Conservation (phyloP, 2,797 vertebrate genomes). For the Pteronotus mesoamericanus region DNA sequence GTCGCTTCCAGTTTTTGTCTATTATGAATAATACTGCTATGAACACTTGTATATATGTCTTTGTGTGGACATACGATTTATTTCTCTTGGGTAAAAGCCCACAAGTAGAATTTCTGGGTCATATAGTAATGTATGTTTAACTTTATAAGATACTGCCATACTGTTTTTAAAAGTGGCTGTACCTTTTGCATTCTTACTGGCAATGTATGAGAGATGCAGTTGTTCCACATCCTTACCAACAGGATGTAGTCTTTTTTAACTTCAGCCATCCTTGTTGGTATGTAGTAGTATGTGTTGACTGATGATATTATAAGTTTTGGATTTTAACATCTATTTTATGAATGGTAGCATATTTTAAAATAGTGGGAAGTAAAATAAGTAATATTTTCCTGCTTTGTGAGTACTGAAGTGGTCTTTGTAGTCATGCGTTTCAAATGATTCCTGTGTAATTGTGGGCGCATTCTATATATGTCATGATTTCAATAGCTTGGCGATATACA, state of each 20-base stretch:
- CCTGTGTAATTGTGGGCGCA: not conserved
- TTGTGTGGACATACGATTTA: not conserved
- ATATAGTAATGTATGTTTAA: not conserved
- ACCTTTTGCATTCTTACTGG: not conserved
- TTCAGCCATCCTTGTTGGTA: not conserved
- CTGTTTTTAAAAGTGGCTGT: not conserved
- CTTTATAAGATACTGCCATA: not conserved
- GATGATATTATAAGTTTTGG: not conserved
- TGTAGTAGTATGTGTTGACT: not conserved
- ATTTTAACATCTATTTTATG: conserved; percentile 35
- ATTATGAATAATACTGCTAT: not conserved
- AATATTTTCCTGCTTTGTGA: not conserved
- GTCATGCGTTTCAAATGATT: not conserved
- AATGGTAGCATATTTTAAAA: not conserved
- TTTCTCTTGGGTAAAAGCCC: not conserved
- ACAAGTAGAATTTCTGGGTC: not conserved
- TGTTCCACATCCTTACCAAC: not conserved
- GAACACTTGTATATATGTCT: not conserved
- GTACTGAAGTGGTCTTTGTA: not conserved
- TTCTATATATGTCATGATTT: not conserved
- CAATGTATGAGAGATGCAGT: not conserved
- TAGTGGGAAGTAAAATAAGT: not conserved
- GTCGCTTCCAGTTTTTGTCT: not conserved
- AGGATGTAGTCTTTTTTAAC: not conserved
- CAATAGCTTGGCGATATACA: not conserved